Base-by-base conservation (phyloP, 2,113 vertebrate genomes). In the Euleptes europaea region DNA sequence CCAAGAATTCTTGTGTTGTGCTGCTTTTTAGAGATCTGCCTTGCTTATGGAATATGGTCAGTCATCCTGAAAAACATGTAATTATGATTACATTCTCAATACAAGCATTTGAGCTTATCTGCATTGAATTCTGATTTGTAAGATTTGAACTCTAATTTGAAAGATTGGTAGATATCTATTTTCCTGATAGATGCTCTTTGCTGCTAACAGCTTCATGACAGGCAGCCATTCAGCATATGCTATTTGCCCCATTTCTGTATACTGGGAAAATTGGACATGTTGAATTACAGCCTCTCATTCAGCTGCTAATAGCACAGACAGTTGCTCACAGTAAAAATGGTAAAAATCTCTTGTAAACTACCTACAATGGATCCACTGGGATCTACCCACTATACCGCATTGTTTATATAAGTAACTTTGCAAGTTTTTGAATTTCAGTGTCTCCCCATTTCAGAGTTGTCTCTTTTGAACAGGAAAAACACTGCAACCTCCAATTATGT, bases 401-500 rank as follows among this genome's bases (percentile, higher is more conserved):
- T 87, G 84, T 17, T 80, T 80, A 33, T 1, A 88, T 78, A 23
- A 71, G 80, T 90, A 92, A 91, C 85, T 94, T 83, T 93, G 88
- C 80, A 82, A 80, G 9, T 69, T 94, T 78, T 91, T 90, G n/a
- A 85, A 91, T 71, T 70, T n/a, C 38, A 75, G 17, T 1, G 0
- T 91, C 38, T 35, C 86, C 47, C n/a, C 3, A 1, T 44, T 65
- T 78, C 21, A 72, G 38, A 54, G 21, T 89, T 92, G 60, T 91
- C 74, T 92, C 49, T 38, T 54, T 76, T 86, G 69, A 89, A 89
- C 11, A 88, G 21, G 66, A 86, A 95, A 94, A 95, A 90, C 38
- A 85, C 4, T 85, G 57, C 72, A 92, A 88, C 69, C 84, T 84
- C 80, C 90, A 79, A 95, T 95, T 91, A 95, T 95, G 94, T 94